phyloP scores from a whole-genome alignment of 2,888 invertebrate species.

The Troilus luridus region DNA sequence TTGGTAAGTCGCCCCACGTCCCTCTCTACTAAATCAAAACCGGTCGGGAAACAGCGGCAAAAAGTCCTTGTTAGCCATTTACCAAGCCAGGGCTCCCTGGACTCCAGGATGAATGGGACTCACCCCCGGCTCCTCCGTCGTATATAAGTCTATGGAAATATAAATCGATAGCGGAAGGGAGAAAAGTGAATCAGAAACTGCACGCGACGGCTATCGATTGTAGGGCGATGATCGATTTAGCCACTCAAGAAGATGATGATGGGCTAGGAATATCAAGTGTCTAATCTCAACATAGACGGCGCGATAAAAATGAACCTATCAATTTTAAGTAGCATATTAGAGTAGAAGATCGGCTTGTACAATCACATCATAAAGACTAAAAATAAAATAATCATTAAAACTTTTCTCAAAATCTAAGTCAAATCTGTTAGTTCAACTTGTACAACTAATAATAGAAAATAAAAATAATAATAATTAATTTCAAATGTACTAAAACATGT shows the following conservation, averaged over 20 bases:
- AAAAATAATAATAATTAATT: no score
- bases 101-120: background rate
- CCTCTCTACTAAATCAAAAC: background rate
- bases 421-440: no score
- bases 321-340: no score
- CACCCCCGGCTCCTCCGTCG: background rate
- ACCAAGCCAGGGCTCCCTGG: background rate
- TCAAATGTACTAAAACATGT: no score
- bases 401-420: no score
- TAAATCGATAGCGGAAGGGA: conserved; percentile 10
- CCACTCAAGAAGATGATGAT: background rate
- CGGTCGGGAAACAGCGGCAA: background rate
- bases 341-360: no score
- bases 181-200: conserved; percentile 40
- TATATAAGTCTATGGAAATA: conserved; percentile 35
- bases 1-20: background rate
- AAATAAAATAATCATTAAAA: no score
- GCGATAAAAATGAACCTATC: no score
- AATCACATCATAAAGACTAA: no score
- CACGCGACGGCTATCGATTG: background rate
- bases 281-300: background rate
- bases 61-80: conserved; percentile 26
- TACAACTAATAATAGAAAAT: no score
- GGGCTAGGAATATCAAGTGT: background rate
- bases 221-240: background rate